Evolutionary conservation across 1,140 invertebrate genomes (phyloP), one percentile per base, ranked within the genome.

Genomic region (Saccostrea cuccullata): DNA sequence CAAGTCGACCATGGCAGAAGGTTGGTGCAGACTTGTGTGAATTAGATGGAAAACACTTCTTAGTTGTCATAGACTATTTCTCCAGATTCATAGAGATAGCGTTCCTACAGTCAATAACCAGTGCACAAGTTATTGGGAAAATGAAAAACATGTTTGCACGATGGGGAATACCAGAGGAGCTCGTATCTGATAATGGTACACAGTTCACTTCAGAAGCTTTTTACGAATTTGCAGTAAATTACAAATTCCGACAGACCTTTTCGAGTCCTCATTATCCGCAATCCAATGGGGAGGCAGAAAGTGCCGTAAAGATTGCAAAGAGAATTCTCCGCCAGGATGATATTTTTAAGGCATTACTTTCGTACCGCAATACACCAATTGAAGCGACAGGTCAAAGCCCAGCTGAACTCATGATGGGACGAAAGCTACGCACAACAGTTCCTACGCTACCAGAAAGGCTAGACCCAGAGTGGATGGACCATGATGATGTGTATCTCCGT

Each of bases 21-120:
- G 47, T 47, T 47, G 47, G 47, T 47, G 47, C 47, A 47, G 9
- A 8, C 47, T 47, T 47, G 47, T 47, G 47, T 83, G 89, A 90
- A 40, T 55, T 85, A 23, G 56, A 85, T 6, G 58, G 67, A 4
- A 67, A 90, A 55, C 70, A 86, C 20, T 90, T 64, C 55, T 23
- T 90, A 55, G 85, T 91, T 6, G 56, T 89, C 0, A 85, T 77
- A 13, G 86, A 90, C 55, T 90, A 89, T 83, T 88, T 70, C 85
- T 89, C 90, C 3, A 64, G 88, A 47, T 90, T 30, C 26, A 12
- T 88, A 6, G 90, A 91, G 67, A 85, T 91, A 9, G 87, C 86
- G 6, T 70, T 82, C 36, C 40, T 90, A 26, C 4, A 23, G 2
- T 77, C 30, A 15, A 87, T 88, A 15, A 89, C 87, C 55, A 88